Evolutionary conservation across 2,797 vertebrate genomes (phyloP).

Genomic region (Cichlasoma orientale): DNA sequence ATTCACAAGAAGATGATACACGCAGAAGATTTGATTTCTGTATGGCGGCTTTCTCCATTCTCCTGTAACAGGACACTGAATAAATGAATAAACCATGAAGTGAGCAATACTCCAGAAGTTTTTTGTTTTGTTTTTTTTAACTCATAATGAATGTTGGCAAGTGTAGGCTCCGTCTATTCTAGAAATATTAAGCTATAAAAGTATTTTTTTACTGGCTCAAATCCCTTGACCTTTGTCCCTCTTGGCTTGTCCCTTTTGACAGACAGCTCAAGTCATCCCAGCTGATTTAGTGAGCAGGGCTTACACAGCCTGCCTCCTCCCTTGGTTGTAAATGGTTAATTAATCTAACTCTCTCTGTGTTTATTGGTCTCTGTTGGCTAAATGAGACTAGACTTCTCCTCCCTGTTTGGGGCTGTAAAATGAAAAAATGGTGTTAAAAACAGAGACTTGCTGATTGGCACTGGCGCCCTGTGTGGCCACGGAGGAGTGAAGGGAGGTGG

Average conservation of each 20-base stretch:
- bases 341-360: conserved; percentile 71
- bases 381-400: conserved; percentile 72
- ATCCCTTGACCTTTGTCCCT: not conserved
- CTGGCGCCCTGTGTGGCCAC: conserved; percentile 78
- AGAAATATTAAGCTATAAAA: not conserved
- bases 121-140: not conserved
- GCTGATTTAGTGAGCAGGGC: conserved; percentile 34
- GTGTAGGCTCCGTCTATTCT: not conserved
- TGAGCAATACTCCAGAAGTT: not conserved
- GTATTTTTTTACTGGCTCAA: not conserved
- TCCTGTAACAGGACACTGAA: not conserved
- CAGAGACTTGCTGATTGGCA: conserved; percentile 72
- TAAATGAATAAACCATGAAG: not conserved
- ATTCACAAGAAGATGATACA: not conserved
- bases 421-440: conserved; percentile 51
- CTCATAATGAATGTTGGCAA: not conserved
- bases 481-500: conserved; percentile 33
- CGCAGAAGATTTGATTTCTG: fast-evolving
- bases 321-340: conserved; percentile 71
- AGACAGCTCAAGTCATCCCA: conserved; percentile 36
- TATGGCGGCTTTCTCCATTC: not conserved
- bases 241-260: not conserved
- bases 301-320: conserved; percentile 54
- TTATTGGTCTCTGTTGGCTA: conserved; percentile 78
- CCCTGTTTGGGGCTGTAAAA: conserved; percentile 67